These are phyloP conservation scores for Caenorhabditis uteleia DNA, from an alignment of 2,888 invertebrate species.

Conservation along the genomic window DNA sequence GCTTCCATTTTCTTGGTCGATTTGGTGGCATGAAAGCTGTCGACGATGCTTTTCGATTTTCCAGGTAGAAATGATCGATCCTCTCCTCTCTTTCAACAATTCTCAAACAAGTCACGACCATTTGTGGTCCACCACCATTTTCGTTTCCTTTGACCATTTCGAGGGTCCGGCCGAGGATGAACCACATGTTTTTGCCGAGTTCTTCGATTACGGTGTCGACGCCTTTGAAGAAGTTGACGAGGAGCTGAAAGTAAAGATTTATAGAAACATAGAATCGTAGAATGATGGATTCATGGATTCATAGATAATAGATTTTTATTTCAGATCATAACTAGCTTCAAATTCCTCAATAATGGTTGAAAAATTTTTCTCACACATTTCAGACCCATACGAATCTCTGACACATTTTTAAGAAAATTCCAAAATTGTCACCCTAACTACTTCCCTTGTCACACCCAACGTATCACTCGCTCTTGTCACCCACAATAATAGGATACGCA, in stretches of 20 bases:
- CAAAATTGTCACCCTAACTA: no score
- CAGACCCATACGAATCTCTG: no score
- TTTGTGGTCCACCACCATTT: conserved; percentile 76
- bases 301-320: no score
- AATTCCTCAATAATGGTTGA: no score
- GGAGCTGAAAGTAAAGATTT: conserved; percentile 76
- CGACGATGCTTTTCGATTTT: conserved; percentile 79
- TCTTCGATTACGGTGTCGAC: conserved; percentile 87
- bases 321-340: no score
- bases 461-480: no score
- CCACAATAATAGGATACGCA: no score
- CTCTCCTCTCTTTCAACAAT: conserved; percentile 97
- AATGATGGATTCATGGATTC: no score
- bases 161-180: conserved; percentile 86
- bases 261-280: no score
- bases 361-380: no score
- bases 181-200: conserved; percentile 75
- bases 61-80: conserved; percentile 84
- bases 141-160: conserved; percentile 79
- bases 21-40: conserved; percentile 88
- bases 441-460: no score
- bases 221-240: conserved; percentile 94
- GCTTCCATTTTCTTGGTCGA: conserved; percentile 78
- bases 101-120: conserved; percentile 89
- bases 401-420: no score